Percentiles rank a stretch among this genome's conserved stretches.
Evolutionary conservation across 2,888 invertebrate genomes (phyloP).

Genomic region (Caenorhabditis sp.): DNA sequence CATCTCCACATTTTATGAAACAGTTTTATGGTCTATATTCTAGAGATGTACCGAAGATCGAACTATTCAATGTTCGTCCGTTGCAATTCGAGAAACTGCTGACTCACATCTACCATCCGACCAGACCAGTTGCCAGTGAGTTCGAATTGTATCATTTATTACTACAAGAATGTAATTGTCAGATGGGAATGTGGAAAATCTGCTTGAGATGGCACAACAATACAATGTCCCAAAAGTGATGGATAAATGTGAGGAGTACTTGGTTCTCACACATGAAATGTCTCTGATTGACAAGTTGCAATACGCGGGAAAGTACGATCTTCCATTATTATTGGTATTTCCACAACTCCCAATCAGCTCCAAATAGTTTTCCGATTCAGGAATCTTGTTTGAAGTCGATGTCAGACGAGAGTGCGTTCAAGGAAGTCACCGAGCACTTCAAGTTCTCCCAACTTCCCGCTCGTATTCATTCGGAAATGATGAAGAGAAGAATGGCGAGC

Average conservation of each 20-base stretch:
- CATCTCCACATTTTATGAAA: background rate
- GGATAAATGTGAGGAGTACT: background rate
- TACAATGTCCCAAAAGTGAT: background rate
- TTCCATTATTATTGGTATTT: background rate
- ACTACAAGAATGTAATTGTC: too few relatives aligned
- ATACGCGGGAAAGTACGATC: background rate
- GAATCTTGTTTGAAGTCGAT: background rate
- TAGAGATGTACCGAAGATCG: background rate
- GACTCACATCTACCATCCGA: conserved; percentile 2
- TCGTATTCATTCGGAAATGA: background rate
- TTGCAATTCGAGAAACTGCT: background rate
- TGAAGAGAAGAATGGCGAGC: too few relatives aligned
- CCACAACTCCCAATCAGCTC: background rate
- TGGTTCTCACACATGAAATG: background rate
- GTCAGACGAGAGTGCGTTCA: background rate
- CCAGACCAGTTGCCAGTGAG: background rate
- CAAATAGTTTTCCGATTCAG: background rate
- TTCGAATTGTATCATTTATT: too few relatives aligned
- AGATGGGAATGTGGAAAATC: background rate
- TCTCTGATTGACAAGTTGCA: background rate
- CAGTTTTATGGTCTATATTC: background rate
- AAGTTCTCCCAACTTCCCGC: background rate
- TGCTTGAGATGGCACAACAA: background rate
- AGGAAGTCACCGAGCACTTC: background rate
- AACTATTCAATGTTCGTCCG: background rate